Conservation (phyloP, 2,113 vertebrate species). For the Dicerorhinus sumatrensis region DNA sequence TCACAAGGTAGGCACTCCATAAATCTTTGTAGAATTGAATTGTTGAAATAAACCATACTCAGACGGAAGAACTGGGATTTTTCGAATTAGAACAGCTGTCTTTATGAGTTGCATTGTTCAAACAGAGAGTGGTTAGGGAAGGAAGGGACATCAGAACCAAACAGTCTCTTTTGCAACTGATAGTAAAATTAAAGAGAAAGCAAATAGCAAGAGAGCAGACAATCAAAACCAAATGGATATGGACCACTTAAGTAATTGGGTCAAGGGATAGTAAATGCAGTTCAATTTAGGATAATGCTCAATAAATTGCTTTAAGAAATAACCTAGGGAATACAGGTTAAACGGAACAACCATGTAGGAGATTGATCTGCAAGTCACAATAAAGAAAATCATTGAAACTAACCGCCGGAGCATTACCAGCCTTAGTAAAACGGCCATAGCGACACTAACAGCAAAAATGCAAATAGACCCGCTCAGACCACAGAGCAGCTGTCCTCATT, state of each 20-base stretch:
- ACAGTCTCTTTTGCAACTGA: conserved; percentile 20
- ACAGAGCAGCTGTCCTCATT: conserved; percentile 54
- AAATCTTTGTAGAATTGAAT: conserved; percentile 59
- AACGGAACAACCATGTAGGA: conserved; percentile 76
- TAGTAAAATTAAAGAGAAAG: conserved; percentile 54
- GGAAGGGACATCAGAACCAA: not conserved
- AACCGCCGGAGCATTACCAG: conserved; percentile 56
- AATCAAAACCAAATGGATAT: conserved; percentile 75
- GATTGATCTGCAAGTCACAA: conserved; percentile 78
- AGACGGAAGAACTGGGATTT: conserved; percentile 45
- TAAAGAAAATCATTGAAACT: conserved; percentile 79
- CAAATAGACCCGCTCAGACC: not conserved
- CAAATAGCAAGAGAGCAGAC: conserved; percentile 30
- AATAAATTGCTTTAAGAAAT: conserved; percentile 81
- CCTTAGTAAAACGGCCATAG: conserved; percentile 50
- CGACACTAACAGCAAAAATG: conserved; percentile 51
- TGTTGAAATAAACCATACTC: conserved; percentile 58
- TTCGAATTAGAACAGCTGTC: conserved; percentile 53
- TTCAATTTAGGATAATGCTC: conserved; percentile 79
- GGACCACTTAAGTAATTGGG: conserved; percentile 81
- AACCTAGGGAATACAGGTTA: conserved; percentile 81
- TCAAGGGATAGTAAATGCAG: conserved; percentile 72
- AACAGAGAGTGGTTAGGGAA: not conserved
- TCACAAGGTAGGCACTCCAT: conserved; percentile 21
- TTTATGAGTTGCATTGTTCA: not conserved